phyloP scores from a whole-genome alignment of 1,140 invertebrate species.

The Drosophila santomea region DNA sequence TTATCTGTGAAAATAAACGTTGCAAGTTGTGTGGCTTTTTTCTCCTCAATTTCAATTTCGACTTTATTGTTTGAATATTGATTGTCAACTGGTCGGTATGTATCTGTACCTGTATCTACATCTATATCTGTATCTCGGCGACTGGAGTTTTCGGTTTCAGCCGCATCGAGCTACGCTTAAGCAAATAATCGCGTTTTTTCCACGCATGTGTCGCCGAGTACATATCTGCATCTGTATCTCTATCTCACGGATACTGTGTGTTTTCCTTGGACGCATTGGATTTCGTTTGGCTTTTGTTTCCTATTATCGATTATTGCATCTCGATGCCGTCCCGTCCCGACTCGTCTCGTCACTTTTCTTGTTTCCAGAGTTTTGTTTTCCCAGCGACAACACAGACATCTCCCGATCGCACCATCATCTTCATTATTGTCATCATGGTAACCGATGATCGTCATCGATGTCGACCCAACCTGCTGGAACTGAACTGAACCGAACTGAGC shows the following conservation, averaged over 20 bases:
- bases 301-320: slow-evolving; percentile 79
- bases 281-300: slow-evolving; percentile 54
- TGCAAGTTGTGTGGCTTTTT: slow-evolving; percentile 32
- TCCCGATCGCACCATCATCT: slow-evolving; percentile 16
- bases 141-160: slow-evolving; percentile 72
- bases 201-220: slow-evolving; percentile 40
- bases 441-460: slow-evolving; percentile 34
- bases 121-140: slow-evolving; percentile 26
- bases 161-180: slow-evolving; percentile 72
- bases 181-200: slow-evolving; percentile 66
- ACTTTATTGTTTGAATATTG: slow-evolving; percentile 74
- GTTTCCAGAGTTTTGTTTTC: slow-evolving; percentile 61
- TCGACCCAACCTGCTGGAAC: slow-evolving; percentile 23
- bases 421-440: slow-evolving; percentile 13
- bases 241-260: slow-evolving; percentile 51
- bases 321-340: slow-evolving; percentile 4
- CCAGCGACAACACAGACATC: slow-evolving; percentile 61
- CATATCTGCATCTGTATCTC: slow-evolving; percentile 54
- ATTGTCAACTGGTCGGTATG: slow-evolving; percentile 79
- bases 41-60: slow-evolving; percentile 39
- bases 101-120: slow-evolving; percentile 51
- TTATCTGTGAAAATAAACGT: slow-evolving; percentile 67
- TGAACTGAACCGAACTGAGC: slow-evolving; percentile 18
- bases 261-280: slow-evolving; percentile 61
- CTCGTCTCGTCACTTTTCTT: neutral